Evolutionary conservation across 2,888 invertebrate species (phyloP).

Genomic region (Branchellion lobata): DNA sequence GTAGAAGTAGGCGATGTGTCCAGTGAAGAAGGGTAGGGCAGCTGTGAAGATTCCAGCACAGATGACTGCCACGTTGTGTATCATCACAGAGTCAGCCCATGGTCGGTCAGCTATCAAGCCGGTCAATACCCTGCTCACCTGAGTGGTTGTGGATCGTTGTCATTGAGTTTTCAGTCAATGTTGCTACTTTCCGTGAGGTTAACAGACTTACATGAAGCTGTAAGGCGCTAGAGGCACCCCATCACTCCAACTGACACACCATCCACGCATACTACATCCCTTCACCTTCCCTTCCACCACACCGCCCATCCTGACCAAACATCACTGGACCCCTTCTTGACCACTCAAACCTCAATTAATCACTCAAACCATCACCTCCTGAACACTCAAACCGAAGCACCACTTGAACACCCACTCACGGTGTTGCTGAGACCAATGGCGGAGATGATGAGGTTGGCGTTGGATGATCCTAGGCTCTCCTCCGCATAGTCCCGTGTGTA

Average conservation of each 20-base stretch:
- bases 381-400: too few species aligned
- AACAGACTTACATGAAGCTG: constrained; percentile 47
- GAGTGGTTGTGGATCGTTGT: too few species aligned
- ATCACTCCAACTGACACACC: too few species aligned
- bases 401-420: too few species aligned
- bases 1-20: constrained; percentile 70
- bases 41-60: constrained; percentile 88
- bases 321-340: too few species aligned
- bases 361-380: too few species aligned
- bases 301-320: neutral
- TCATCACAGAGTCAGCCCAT: constrained; percentile 79
- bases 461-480: constrained; percentile 61
- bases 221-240: neutral
- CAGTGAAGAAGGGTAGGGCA: constrained; percentile 71
- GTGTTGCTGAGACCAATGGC: constrained; percentile 58
- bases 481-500: constrained; percentile 55
- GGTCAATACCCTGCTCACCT: constrained; percentile 50
- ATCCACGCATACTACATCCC: too few species aligned
- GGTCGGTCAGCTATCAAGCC: constrained; percentile 74
- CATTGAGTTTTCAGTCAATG: too few species aligned
- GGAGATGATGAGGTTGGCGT: constrained; percentile 62
- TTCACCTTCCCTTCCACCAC: neutral
- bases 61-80: constrained; percentile 85
- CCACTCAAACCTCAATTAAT: too few species aligned
- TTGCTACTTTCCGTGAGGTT: neutral